A percentile compares a stretch with the other conserved stretches of the same genome.
Evolutionary conservation across 2,113 vertebrate genomes (phyloP).

Genomic region (Eurypyga helias): DNA sequence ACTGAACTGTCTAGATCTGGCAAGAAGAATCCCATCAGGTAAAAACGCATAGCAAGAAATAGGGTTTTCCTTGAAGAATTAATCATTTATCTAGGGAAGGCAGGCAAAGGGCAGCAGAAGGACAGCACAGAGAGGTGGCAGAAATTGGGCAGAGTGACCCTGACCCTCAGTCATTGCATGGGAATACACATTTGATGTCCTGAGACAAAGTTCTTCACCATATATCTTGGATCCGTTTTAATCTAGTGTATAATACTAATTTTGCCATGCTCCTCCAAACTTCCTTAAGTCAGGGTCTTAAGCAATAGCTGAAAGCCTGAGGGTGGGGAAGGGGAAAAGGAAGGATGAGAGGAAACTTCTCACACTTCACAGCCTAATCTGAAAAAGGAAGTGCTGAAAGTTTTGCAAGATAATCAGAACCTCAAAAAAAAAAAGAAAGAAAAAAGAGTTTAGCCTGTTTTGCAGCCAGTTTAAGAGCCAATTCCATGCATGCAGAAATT

Average conservation of each 20-base stretch:
- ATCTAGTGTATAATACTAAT: not conserved
- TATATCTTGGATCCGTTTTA: not conserved
- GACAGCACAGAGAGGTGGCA: not conserved
- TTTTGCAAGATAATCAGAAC: constrained; percentile 19
- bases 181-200: not conserved
- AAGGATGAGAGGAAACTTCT: not conserved
- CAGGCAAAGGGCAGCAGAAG: not conserved
- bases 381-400: constrained; percentile 22
- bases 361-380: not conserved
- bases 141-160: not conserved
- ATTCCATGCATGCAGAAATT: not conserved
- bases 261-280: not conserved
- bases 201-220: not conserved
- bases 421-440: not conserved
- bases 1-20: not conserved
- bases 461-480: not conserved
- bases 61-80: not conserved
- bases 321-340: not conserved
- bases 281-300: not conserved
- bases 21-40: not conserved
- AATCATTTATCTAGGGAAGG: not conserved
- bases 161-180: not conserved
- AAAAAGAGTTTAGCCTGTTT: not conserved
- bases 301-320: constrained; percentile 2
- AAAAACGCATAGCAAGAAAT: not conserved